Evolutionary conservation across 1,140 invertebrate genomes (phyloP), one percentile per base, ranked within the genome.

Genomic region (Leptinotarsa undecemlineata): DNA sequence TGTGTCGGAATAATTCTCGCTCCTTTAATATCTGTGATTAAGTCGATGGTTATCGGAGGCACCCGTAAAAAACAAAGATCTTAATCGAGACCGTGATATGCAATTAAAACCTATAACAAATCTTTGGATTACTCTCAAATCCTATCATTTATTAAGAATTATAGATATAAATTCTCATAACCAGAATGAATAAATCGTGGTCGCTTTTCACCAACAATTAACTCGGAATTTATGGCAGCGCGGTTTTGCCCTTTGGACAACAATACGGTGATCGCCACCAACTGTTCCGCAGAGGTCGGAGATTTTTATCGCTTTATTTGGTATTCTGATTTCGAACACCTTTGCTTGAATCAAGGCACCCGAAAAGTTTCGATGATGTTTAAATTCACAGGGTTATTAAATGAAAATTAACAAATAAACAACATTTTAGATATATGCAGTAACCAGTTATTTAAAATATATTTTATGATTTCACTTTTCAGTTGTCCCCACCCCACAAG

Each of bases 171-270:
- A 79, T 81, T 72, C 75, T 72, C 75, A 70, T 74, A 75, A 77
- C 74, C 51, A 66, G 79, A 76, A 63, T 68, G 42, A 68, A 78
- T 78, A 78, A 78, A 78, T 78, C 61, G 77, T 78, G 67, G 77
- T 71, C 21, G 74, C 70, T 77, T 79, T 79, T 79, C 78, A 79
- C 72, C 78, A 79, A 79, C 76, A 79, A 79, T 79, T 79, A 79
- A 73, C 48, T 71, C 21, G 57, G 71, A 74, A 81, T 79, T 79
- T 81, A 79, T 81, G 64, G 73, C 68, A 57, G 20, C 62, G 23
- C 62, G 57, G 75, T 72, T 71, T 76, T 72, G 74, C 77, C 74
- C 74, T 74, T 64, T 76, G 71, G 77, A 75, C 69, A 78, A 78
- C 77, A 78, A 78, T 76, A 73, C 48, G 48, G 21, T 63, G 47